Percentiles rank a stretch among this genome's conserved stretches.
phyloP scores from a whole-genome alignment of 2,113 vertebrate species.

The Poeciliopsis occidentalis region DNA sequence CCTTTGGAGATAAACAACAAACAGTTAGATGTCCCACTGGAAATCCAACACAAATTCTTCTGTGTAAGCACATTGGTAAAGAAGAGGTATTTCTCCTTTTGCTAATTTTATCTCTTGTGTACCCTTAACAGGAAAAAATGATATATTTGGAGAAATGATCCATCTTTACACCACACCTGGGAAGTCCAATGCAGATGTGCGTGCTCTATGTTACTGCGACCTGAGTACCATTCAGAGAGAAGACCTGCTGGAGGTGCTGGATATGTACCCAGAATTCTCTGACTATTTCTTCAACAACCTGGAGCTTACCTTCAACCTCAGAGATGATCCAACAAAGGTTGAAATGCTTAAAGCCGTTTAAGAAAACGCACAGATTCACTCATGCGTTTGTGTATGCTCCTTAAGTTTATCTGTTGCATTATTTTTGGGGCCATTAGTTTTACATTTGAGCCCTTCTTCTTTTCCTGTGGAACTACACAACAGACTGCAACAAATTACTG shows the following conservation, averaged over 20 bases:
- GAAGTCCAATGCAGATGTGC: slow-evolving; percentile 95
- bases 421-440: background rate
- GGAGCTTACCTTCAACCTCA: slow-evolving; percentile 95
- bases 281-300: slow-evolving; percentile 95
- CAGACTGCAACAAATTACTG: no score
- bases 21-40: slow-evolving; percentile 8
- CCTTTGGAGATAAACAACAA: slow-evolving; percentile 34
- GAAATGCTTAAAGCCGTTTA: background rate
- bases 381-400: background rate
- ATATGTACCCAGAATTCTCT: slow-evolving; percentile 99
- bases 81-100: slow-evolving; percentile 3
- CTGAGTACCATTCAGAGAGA: slow-evolving; percentile 97
- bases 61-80: background rate
- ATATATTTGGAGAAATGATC: slow-evolving; percentile 99
- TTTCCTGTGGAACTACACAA: no score
- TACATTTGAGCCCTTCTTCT: background rate
- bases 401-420: background rate
- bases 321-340: slow-evolving; percentile 92
- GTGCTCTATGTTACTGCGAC: slow-evolving; percentile 97
- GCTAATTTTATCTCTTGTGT: slow-evolving; percentile 14
- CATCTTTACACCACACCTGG: slow-evolving; percentile 94
- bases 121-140: slow-evolving; percentile 89
- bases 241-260: slow-evolving; percentile 94
- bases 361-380: background rate
- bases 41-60: slow-evolving; percentile 13